Evolutionary conservation across 2,113 vertebrate genomes (phyloP).

Genomic region (Clarias macrocephalus): DNA sequence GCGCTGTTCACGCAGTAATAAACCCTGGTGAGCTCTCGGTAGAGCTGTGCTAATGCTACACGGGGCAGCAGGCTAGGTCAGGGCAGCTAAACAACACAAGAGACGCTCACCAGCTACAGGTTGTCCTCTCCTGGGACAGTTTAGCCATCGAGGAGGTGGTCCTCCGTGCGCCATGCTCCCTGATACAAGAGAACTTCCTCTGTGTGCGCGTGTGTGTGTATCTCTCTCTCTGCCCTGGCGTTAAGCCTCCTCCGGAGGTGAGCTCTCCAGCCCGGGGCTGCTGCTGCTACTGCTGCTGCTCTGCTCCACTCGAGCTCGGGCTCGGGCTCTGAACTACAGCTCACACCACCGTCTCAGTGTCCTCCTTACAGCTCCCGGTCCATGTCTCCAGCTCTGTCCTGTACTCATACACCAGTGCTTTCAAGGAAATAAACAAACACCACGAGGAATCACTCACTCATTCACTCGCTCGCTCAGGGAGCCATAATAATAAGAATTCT

Average conservation of each 20-base stretch:
- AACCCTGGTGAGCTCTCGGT: neutral
- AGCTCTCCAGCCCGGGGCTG: conserved; percentile 41
- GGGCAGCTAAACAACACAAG: neutral
- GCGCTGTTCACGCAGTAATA: too few species aligned
- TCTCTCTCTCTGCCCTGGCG: neutral
- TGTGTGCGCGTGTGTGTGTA: neutral
- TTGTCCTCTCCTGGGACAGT: conserved; percentile 91
- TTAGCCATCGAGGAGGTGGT: conserved; percentile 91
- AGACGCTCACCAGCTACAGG: conserved; percentile 85
- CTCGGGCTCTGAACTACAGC: conserved; percentile 48
- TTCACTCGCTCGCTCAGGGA: neutral
- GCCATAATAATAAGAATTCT: neutral
- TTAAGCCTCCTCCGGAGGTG: conserved; percentile 27
- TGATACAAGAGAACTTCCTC: neutral
- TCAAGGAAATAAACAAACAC: neutral
- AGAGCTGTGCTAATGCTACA: neutral
- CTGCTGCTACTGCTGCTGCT: conserved; percentile 11
- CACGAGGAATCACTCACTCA: neutral
- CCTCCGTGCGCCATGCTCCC: conserved; percentile 84
- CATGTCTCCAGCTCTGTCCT: neutral
- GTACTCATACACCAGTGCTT: neutral
- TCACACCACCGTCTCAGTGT: neutral
- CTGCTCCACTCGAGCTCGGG: conserved; percentile 33
- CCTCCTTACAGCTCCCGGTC: neutral
- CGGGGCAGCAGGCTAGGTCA: neutral